Evolutionary conservation across 2,113 vertebrate species (phyloP), one percentile per base, ranked within the genome.

Genomic region (Colius striatus): DNA sequence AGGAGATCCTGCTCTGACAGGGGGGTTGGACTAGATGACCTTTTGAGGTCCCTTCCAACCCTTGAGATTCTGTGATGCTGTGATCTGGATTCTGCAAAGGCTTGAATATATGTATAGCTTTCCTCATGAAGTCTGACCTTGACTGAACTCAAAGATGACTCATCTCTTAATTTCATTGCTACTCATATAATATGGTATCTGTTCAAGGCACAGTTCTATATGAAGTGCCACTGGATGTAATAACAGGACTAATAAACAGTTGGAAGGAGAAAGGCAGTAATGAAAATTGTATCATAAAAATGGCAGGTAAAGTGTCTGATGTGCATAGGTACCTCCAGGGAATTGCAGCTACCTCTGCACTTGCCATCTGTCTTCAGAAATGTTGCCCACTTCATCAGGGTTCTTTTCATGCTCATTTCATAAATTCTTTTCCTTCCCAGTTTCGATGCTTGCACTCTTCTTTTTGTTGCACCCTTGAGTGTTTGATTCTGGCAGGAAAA

Each of bases 341-440:
- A 87, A 25, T 19, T 66, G 70, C 36, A 47, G 30, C 48, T 16
- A 25, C 67, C 47, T 71, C 47, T 71, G 41, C 53, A 53, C 12
- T 16, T 2, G 0, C 41, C 5, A 3, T 34, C 60, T 27, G 13
- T 53, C 48, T 57, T 38, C 1, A 3, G 34, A 76, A 81, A 13
- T 8, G 22, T n/a, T 61, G 7, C 43, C 19, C 5, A 2, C 41
- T 84, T 76, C 48, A 57, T 4, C 48, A 58, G 34, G 36, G 19
- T 6, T 41, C 63, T 66, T 54, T 71, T 38, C 41, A 76, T 29
- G 22, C 48, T 84, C 26, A 4, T 21, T 75, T n/a, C 16, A 17
- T 84, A 72, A 53, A 58, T 71, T 84, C 16, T 53, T 75, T 61
- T 80, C 26, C 41, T 80, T 84, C 13, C 16, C 14, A 19, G 5